Evolutionary conservation across 1,140 invertebrate species (phyloP), one percentile per base, ranked within the genome.

Genomic region (Grapholita molesta): DNA sequence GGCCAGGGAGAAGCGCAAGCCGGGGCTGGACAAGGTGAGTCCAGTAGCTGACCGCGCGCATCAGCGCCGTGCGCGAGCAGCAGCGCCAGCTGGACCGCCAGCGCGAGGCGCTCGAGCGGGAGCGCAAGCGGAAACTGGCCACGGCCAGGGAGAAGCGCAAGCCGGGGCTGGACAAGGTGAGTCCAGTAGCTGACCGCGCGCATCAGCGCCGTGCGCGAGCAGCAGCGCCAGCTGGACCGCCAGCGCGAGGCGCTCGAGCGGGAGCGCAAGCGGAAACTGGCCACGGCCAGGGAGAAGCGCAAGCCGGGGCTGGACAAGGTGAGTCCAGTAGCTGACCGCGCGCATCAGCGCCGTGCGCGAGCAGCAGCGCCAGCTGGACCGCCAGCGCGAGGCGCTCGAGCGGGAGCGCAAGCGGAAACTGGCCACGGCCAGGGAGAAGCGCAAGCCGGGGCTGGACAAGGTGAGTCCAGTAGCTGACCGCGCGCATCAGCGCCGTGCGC

Each of bases 1-100:
- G 80, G 88, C 90, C 8, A 78, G 86, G 23, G 83, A 83, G 55
- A 76, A 86, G 53, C 76, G 85, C 0, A 90, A 90, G 35, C 71
- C 75, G 9, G 52, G 68, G n/a, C 79, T 80, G 24, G 38, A 70
- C 11, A 83, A 83, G 67, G 76, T 83, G 57, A 18, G 15, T 7
- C 4, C 28, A 30, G 3, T 30, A 7, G 3, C 28, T 3, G 3
- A 30, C 28, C 28, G n/a, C n/a, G n/a, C n/a, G n/a, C n/a, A n/a
- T n/a, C n/a, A n/a, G n/a, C 28, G 28, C 28, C 28, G 28, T 30
- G 7, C 28, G n/a, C n/a, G n/a, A 30, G 7, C 28, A 30, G 28
- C 3, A 7, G 28, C 3, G 28, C 28, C 28, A 30, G 3, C n/a
- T n/a, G n/a, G n/a, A 7, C 28, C 28, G 28, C 3, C 28, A 30